Base-by-base conservation (phyloP, 2,797 vertebrate species). In the Anguilla megastoma region DNA sequence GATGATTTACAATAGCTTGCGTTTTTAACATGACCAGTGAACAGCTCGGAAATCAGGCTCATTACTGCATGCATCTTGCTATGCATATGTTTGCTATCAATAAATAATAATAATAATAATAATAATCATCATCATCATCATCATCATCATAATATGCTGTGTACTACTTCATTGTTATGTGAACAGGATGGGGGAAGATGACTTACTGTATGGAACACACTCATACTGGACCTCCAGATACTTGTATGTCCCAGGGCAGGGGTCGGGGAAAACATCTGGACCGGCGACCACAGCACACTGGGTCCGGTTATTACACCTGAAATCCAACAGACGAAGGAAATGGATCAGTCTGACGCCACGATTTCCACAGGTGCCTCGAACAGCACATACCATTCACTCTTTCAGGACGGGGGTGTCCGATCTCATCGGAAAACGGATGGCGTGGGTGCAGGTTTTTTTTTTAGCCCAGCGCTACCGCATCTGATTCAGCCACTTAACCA, bases 161-260 rank as follows among this genome's bases (percentile, higher is more conserved):
- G 16, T 21, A 60, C 3, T 27, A 66, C 30, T 16, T 10, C 2
- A 74, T 74, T 74, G 30, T 36, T 33, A 16, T 36, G 10, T 30
- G 74, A 41, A 41, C 8, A 41, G 18, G 76, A 50, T 0, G 7
- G 76, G 48, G 36, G 41, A 79, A 36, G 6, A 76, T 95, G 24
- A 98, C 98, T 95, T 97, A 99, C 98, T 99, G 95, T 99, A 99
- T 90, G 98, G 98, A 82, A 99, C 98, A 91, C 98, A 99, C 94
- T 99, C 98, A 12, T 99, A 99, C 91, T 99, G 98, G 91, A 99
- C 98, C 95, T 99, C 98, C 91, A 99, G 95, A 95, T 99, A 99
- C 92, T 99, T 99, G 94, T 99, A 99, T 0, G 98, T 99, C 89
- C 98, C 98, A 0, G 98, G 98, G 90, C 98, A 99, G 0, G 98